These are phyloP conservation scores for Abramis brama DNA, from an alignment of 2,113 vertebrate species.

Conservation along the genomic window DNA sequence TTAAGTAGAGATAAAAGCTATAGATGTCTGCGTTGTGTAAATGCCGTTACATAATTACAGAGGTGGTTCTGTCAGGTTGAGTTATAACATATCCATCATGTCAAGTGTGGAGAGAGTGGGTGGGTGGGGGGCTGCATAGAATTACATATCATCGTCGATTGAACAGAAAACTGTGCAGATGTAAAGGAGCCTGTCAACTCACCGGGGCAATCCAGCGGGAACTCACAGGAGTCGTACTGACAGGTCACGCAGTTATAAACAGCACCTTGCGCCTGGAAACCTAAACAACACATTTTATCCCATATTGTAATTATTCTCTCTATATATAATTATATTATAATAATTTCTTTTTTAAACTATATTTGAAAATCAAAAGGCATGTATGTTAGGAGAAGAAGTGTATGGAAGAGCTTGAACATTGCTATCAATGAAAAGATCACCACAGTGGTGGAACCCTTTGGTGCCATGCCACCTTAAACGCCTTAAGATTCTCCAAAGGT, in stretches of 20 bases:
- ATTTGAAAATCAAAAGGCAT: neutral
- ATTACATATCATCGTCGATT: slow-evolving; percentile 6
- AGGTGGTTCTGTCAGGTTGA: slow-evolving; percentile 51
- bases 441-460: neutral
- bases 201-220: slow-evolving; percentile 77
- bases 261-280: slow-evolving; percentile 69
- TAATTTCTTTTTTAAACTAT: too few relatives aligned
- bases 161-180: neutral
- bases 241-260: slow-evolving; percentile 73
- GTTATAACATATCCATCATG: slow-evolving; percentile 58
- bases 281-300: slow-evolving; percentile 54
- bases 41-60: slow-evolving; percentile 66
- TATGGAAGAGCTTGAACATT: neutral
- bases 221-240: slow-evolving; percentile 71
- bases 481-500: neutral
- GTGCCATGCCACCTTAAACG: neutral
- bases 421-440: neutral
- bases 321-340: too few relatives aligned
- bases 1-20: slow-evolving; percentile 69
- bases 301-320: neutral
- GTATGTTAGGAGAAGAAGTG: neutral
- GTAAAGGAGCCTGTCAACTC: slow-evolving; percentile 44
- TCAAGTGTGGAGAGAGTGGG: slow-evolving; percentile 7
- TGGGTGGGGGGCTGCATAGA: neutral
- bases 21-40: slow-evolving; percentile 57